These are phyloP conservation scores for Himalopsyche anomala DNA, from an alignment of 2,888 invertebrate species.

Conservation along the genomic window DNA sequence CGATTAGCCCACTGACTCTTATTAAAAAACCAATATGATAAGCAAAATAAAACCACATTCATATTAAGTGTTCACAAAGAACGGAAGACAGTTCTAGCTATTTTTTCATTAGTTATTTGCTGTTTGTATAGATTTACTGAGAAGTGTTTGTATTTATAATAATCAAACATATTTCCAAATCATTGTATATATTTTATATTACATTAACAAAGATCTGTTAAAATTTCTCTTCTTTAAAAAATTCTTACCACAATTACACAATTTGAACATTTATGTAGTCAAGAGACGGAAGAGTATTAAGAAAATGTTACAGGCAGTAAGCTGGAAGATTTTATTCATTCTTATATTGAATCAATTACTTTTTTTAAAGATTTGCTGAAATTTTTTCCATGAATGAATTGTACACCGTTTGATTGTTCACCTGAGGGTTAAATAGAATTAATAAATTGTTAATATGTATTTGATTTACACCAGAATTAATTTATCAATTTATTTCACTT, in stretches of 20 bases:
- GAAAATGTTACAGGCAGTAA: conserved; percentile 46
- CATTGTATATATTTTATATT: conserved; percentile 20
- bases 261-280: conserved; percentile 34
- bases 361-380: background rate
- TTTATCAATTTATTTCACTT: too few relatives aligned
- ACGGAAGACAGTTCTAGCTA: conserved; percentile 20
- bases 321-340: background rate
- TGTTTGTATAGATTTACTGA: background rate
- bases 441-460: too few relatives aligned
- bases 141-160: background rate
- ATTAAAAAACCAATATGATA: background rate
- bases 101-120: conserved; percentile 39
- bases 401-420: too few relatives aligned
- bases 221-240: background rate
- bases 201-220: conserved; percentile 8
- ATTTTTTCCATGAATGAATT: too few relatives aligned
- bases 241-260: conserved; percentile 29
- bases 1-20: background rate
- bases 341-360: background rate
- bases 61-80: conserved; percentile 20
- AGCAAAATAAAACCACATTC: conserved; percentile 24
- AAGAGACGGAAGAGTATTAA: conserved; percentile 43
- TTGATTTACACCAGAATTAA: too few relatives aligned
- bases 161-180: conserved; percentile 14
- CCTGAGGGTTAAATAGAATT: too few relatives aligned